These are phyloP conservation scores for Poeciliopsis turrubarensis DNA, from an alignment of 2,113 vertebrate species.

Conservation along the genomic window DNA sequence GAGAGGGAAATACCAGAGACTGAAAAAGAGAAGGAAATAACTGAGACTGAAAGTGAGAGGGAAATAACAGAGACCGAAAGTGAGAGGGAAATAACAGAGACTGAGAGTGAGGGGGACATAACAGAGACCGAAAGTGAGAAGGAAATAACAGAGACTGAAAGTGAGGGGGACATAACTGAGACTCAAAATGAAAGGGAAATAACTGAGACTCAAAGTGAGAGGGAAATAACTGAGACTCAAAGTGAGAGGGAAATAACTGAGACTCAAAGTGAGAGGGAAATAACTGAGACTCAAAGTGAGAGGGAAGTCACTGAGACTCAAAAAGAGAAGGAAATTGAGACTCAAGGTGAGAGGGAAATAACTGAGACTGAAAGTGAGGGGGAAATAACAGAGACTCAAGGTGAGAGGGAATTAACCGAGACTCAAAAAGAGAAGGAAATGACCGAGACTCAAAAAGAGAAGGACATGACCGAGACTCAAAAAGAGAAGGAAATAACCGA, in stretches of 20 bases:
- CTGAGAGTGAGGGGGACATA: no score
- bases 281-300: slow-evolving; percentile 15
- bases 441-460: slow-evolving; percentile 7
- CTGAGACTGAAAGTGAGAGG: no score
- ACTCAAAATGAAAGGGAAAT: no score
- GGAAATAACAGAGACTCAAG: slow-evolving; percentile 11
- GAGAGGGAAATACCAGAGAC: no score
- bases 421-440: slow-evolving; percentile 20
- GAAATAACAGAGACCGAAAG: no score
- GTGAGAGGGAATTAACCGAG: slow-evolving; percentile 14
- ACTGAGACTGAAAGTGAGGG: slow-evolving; percentile 16
- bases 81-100: no score
- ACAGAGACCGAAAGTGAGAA: no score
- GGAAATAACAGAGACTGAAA: no score
- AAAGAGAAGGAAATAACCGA: slow-evolving; percentile 17
- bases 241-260: neutral
- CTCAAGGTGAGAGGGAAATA: slow-evolving; percentile 16
- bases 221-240: no score
- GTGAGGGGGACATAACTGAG: no score
- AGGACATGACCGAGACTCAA: slow-evolving; percentile 9
- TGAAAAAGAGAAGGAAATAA: no score
- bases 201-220: no score
- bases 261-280: slow-evolving; percentile 13
- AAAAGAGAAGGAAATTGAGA: slow-evolving; percentile 15
- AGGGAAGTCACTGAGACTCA: slow-evolving; percentile 11